These are phyloP conservation scores for Leuciscus waleckii DNA, from an alignment of 2,797 vertebrate species.

Conservation along the genomic window DNA sequence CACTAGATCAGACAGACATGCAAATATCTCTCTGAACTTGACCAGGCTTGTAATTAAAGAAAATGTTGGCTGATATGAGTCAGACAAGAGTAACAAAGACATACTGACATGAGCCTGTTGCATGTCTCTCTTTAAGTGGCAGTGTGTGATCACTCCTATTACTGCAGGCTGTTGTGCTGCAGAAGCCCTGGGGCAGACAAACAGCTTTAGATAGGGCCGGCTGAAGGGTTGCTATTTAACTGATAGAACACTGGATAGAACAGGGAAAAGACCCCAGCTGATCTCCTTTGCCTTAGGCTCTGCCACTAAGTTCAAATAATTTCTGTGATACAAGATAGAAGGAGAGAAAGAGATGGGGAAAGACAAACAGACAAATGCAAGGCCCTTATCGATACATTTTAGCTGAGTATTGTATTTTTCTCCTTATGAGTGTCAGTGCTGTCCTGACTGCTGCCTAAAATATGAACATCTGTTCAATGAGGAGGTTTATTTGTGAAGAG, in stretches of 20 bases:
- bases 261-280: constrained; percentile 27
- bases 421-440: constrained; percentile 66
- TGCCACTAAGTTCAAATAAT: constrained; percentile 74
- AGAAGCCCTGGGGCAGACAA: constrained; percentile 63
- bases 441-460: constrained; percentile 76
- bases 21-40: constrained; percentile 24
- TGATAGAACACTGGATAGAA: constrained; percentile 57
- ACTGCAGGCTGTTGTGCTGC: constrained; percentile 57
- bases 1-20: constrained; percentile 6
- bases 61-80: constrained; percentile 40
- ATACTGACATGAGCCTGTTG: constrained; percentile 51
- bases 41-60: constrained; percentile 50
- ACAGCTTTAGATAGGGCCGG: constrained; percentile 64
- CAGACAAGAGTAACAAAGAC: constrained; percentile 50
- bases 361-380: constrained; percentile 52
- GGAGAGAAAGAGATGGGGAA: constrained; percentile 15
- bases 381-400: constrained; percentile 71
- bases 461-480: constrained; percentile 78
- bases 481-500: constrained; percentile 71
- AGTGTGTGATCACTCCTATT: constrained; percentile 58
- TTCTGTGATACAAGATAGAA: constrained; percentile 60
- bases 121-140: constrained; percentile 50
- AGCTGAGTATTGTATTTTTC: constrained; percentile 65
- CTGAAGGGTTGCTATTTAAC: constrained; percentile 68
- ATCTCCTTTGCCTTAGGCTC: constrained; percentile 63